phyloP scores from a whole-genome alignment of 2,113 vertebrate genomes.

The Xyliphius kryptos region DNA sequence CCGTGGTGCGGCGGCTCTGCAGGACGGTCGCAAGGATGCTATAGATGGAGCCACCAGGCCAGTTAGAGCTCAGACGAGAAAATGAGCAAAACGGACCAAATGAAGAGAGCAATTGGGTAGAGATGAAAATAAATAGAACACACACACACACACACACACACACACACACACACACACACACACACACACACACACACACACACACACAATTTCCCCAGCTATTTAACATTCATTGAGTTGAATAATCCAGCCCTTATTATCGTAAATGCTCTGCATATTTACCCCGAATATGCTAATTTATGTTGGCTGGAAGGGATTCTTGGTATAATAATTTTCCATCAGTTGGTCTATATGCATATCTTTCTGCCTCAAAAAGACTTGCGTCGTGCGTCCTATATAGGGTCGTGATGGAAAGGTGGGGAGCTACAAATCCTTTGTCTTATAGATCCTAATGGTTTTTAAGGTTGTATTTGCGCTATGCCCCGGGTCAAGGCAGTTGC shows the following conservation, averaged over 20 bases:
- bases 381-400: conserved; percentile 36
- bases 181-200: conserved; percentile 3
- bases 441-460: conserved; percentile 76
- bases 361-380: conserved; percentile 46
- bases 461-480: conserved; percentile 63
- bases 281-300: conserved; percentile 99
- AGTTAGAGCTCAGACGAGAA: conserved; percentile 15
- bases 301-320: conserved; percentile 90
- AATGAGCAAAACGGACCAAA: conserved; percentile 48
- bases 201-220: conserved; percentile 77
- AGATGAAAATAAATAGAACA: conserved; percentile 89
- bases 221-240: conserved; percentile 99
- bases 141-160: too few species aligned
- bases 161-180: too few species aligned
- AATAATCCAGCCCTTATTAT: conserved; percentile 99
- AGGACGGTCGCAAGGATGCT: not conserved
- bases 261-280: conserved; percentile 99
- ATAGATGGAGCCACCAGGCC: not conserved
- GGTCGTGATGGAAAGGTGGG: conserved; percentile 50
- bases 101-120: conserved; percentile 90
- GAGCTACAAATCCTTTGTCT: conserved; percentile 33
- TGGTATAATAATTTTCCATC: conserved; percentile 73
- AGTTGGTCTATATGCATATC: conserved; percentile 60
- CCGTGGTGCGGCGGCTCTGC: conserved; percentile 5
- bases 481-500: conserved; percentile 75